A percentile compares a stretch with the other conserved stretches of the same genome.
Evolutionary conservation across 2,888 invertebrate genomes (phyloP).

Genomic region (Smittia aterrima): DNA sequence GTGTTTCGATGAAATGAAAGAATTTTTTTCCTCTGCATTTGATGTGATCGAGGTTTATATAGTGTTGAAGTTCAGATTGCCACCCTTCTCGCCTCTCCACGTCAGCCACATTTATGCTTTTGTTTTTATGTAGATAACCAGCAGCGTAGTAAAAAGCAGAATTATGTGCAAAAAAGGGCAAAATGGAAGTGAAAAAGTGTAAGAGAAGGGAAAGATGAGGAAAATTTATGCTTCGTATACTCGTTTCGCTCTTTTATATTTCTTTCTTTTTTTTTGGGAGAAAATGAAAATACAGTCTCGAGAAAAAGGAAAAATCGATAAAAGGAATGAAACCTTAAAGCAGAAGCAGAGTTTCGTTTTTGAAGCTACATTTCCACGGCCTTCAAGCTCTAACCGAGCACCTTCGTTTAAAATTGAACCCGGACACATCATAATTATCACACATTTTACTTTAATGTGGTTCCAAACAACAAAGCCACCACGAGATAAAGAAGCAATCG

Average conservation of each 20-base stretch:
- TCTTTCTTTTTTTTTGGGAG: neutral
- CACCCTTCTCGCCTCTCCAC: neutral
- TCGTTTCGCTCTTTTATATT: neutral
- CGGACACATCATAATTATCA: neutral
- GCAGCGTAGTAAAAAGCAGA: constrained; percentile 30
- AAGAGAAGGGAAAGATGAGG: neutral
- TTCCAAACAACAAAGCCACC: neutral
- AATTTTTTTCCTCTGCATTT: neutral
- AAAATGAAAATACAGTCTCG: neutral
- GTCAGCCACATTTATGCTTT: neutral
- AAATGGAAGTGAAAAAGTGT: constrained; percentile 7
- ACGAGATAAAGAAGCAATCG: neutral
- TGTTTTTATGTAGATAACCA: neutral
- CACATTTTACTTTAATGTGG: constrained; percentile 4
- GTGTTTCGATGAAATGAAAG: neutral
- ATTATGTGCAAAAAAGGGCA: constrained; percentile 39
- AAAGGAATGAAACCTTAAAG: neutral
- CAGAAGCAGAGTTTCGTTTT: neutral
- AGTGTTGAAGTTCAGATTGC: neutral
- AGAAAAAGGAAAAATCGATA: constrained; percentile 28
- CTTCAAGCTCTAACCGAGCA: no score
- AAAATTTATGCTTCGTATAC: constrained; percentile 33
- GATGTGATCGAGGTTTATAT: constrained; percentile 13
- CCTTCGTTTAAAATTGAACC: neutral
- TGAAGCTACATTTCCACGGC: neutral